These are phyloP conservation scores for Vanacampus margaritifer DNA, from an alignment of 2,113 vertebrate genomes.

Conservation along the genomic window DNA sequence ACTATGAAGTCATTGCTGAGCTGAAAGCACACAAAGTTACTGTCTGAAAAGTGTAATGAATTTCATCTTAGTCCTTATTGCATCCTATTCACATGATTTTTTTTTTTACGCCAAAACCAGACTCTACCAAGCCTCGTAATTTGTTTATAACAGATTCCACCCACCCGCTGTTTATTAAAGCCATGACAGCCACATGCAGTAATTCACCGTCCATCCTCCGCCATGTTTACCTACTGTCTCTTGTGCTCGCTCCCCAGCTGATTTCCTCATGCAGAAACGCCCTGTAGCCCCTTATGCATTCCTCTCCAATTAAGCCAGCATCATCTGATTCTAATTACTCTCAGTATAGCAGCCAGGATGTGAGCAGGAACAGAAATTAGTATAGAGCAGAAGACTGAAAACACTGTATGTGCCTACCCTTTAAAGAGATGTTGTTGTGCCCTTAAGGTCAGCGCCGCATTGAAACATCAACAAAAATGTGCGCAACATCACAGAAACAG, in stretches of 20 bases:
- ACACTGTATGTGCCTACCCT: conserved; percentile 23
- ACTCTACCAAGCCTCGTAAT: conserved; percentile 14
- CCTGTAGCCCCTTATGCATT: conserved; percentile 66
- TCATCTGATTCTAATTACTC: conserved; percentile 73
- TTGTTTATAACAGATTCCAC: conserved; percentile 32
- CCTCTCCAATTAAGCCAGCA: conserved; percentile 74
- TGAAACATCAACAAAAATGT: conserved; percentile 49
- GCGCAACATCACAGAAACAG: conserved; percentile 39
- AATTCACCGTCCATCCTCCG: conserved; percentile 17
- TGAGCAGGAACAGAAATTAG: conserved; percentile 36
- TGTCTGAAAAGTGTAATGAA: conserved; percentile 28
- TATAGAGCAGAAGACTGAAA: not conserved
- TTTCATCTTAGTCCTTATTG: conserved; percentile 31
- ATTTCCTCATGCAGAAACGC: conserved; percentile 65
- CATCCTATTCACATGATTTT: not conserved
- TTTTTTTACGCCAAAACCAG: too few species aligned
- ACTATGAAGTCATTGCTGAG: conserved; percentile 39
- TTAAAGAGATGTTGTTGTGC: conserved; percentile 39
- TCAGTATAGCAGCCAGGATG: conserved; percentile 72
- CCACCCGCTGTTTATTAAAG: conserved; percentile 35
- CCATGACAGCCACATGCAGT: conserved; percentile 28
- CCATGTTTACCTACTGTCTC: conserved; percentile 32
- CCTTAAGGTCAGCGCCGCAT: conserved; percentile 36
- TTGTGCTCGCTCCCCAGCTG: conserved; percentile 52
- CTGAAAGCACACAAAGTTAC: conserved; percentile 20